Evolutionary conservation across 2,797 vertebrate genomes (phyloP), one percentile per base, ranked within the genome.

Genomic region (Corythornis leucogaster): DNA sequence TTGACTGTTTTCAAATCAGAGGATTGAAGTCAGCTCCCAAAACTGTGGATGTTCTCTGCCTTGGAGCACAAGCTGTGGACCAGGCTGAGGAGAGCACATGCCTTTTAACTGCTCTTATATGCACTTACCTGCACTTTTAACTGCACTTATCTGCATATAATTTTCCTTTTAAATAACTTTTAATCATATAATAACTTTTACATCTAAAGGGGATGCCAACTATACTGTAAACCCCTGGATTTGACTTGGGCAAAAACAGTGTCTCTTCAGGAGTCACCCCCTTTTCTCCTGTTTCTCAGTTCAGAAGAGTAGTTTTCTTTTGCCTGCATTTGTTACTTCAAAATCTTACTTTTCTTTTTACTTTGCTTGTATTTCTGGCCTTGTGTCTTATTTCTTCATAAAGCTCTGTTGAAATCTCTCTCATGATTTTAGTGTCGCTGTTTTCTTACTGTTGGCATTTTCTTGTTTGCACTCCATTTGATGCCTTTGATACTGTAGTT

Each of bases 21-120:
- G 38, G 38, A 38, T 38, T 78, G 5, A n/a, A 63, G 10, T 82
- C 73, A 26, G 57, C 33, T 63, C 66, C 53, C 61, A 12, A 1
- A 22, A 25, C 43, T 70, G 58, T 50, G 0, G 38, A 8, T 3
- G 31, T 81, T 31, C 35, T 25, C 45, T 69, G 51, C 50, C 31
- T 76, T 0, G 0, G 59, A 86, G 51, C 40, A 33, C 30, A 12
- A 1, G 0, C 38, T 75, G 24, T 1, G 5, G 64, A 16, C 33
- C 9, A 4, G 3, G 8, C 1, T 0, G 40, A 74, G 33, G 33
- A 62, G 15, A 28, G 15, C 0, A 0, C 30, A 6, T 24, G 38
- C 68, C 58, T 76, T 59, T 58, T 12, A 63, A 30, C 40, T 67
- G 66, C 38, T 40, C 38, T 40, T 40, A 40, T 14, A 40, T 40